Percentiles rank a stretch among this genome's conserved stretches.
These are phyloP conservation scores for Cygnus olor DNA, from an alignment of 2,797 vertebrate species.

Conservation along the genomic window DNA sequence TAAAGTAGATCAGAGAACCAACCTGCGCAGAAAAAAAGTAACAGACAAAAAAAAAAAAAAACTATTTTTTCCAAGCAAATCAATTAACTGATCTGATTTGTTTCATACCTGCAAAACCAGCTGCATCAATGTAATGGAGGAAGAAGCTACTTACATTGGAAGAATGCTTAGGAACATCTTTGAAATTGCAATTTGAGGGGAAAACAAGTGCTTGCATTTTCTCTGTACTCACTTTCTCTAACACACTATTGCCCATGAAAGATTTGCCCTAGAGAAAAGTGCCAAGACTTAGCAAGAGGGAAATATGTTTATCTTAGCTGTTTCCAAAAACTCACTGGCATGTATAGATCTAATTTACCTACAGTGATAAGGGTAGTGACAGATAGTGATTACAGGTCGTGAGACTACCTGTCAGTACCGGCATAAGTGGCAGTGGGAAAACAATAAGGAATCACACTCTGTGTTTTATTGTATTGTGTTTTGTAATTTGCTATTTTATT, in stretches of 20 bases:
- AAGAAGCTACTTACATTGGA: not conserved
- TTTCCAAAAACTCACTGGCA: not conserved
- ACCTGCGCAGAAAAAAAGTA: fast-evolving
- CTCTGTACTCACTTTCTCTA: not conserved
- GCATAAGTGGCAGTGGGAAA: not conserved
- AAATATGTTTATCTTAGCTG: not conserved
- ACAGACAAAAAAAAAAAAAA: not conserved
- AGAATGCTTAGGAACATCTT: not conserved
- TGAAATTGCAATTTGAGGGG: not conserved
- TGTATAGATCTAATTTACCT: not conserved
- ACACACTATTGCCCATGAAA: not conserved
- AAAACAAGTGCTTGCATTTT: not conserved
- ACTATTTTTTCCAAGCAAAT: not conserved
- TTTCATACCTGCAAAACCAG: not conserved
- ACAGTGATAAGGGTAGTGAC: not conserved
- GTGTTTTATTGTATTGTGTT: not conserved
- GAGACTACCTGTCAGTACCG: not conserved
- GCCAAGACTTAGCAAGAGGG: not conserved
- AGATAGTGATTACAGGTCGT: not conserved
- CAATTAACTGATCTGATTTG: not conserved
- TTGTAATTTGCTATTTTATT: not conserved
- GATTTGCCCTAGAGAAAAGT: not conserved
- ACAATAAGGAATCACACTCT: not conserved
- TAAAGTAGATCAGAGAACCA: not conserved
- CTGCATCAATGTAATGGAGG: not conserved